Conservation (phyloP, 1,140 invertebrate species). For the Ceratina australensis region DNA sequence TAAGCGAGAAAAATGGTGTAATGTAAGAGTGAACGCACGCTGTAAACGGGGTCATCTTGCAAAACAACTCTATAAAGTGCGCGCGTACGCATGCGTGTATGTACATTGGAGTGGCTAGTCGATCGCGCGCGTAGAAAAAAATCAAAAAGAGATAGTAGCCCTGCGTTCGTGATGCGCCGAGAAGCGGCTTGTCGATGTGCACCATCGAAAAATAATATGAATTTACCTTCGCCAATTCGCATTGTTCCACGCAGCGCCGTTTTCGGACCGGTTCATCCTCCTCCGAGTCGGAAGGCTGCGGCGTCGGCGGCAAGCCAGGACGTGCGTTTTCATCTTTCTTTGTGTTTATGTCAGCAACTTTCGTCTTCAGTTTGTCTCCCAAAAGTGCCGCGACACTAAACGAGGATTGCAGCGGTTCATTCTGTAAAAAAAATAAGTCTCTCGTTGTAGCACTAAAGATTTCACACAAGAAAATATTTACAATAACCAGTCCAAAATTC, state of each 20-base stretch:
- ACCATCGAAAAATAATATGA: constrained; percentile 2
- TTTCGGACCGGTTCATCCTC: constrained; percentile 77
- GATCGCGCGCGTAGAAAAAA: constrained; percentile 34
- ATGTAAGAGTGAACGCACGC: constrained; percentile 43
- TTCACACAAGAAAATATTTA: not conserved
- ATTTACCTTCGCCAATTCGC: constrained; percentile 75
- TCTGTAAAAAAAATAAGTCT: constrained; percentile 61
- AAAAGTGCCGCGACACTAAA: constrained; percentile 76
- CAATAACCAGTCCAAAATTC: not conserved
- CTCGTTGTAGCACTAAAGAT: not conserved
- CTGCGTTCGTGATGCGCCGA: constrained; percentile 13
- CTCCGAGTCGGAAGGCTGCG: constrained; percentile 80
- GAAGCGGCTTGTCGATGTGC: not conserved
- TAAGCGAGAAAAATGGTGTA: constrained; percentile 41
- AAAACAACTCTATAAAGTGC: constrained; percentile 39
- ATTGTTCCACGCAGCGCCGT: constrained; percentile 66
- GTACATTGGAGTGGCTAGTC: constrained; percentile 29
- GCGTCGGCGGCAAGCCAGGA: constrained; percentile 75
- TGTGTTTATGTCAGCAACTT: constrained; percentile 36
- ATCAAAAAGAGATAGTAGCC: constrained; percentile 24
- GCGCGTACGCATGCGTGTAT: constrained; percentile 9
- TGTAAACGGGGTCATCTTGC: constrained; percentile 50
- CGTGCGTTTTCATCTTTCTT: constrained; percentile 40
- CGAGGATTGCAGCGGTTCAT: constrained; percentile 71
- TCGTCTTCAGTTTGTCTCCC: constrained; percentile 65